Conservation (phyloP, 2,113 vertebrate species). For the Mastomys coucha region DNA sequence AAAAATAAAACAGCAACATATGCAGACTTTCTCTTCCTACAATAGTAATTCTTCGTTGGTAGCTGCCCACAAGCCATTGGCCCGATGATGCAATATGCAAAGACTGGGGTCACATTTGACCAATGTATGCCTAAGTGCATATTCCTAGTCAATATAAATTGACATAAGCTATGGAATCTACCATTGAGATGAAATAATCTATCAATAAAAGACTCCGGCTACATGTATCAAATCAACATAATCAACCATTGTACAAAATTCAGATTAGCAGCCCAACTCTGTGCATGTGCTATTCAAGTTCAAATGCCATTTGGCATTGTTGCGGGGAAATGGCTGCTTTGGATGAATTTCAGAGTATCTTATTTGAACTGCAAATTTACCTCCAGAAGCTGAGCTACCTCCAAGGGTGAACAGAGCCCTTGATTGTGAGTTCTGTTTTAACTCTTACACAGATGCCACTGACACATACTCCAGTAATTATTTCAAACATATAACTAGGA, state of each 20-base stretch:
- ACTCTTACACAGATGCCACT: constrained; percentile 79
- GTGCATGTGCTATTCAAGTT: not conserved
- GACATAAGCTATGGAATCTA: not conserved
- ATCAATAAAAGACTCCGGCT: not conserved
- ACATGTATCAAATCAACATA: constrained; percentile 10
- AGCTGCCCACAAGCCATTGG: not conserved
- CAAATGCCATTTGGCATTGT: constrained; percentile 29
- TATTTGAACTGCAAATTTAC: constrained; percentile 64
- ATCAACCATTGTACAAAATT: not conserved
- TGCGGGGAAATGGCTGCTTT: constrained; percentile 54
- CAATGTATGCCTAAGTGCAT: not conserved
- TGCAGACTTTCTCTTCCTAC: not conserved
- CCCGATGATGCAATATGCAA: not conserved
- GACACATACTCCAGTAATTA: constrained; percentile 82
- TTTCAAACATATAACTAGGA: constrained; percentile 83
- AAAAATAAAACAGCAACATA: not conserved
- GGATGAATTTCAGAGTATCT: constrained; percentile 63
- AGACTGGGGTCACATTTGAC: not conserved
- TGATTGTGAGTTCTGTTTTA: constrained; percentile 82
- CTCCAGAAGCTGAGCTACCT: constrained; percentile 24
- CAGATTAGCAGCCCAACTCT: not conserved
- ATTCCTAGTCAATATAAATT: not conserved
- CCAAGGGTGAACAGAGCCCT: constrained; percentile 52
- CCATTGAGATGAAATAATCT: not conserved
- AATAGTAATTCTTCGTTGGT: not conserved